A percentile compares a stretch with the other conserved stretches of the same genome.
phyloP scores from a whole-genome alignment of 2,797 vertebrate species.

The Rhinogobio ventralis region DNA sequence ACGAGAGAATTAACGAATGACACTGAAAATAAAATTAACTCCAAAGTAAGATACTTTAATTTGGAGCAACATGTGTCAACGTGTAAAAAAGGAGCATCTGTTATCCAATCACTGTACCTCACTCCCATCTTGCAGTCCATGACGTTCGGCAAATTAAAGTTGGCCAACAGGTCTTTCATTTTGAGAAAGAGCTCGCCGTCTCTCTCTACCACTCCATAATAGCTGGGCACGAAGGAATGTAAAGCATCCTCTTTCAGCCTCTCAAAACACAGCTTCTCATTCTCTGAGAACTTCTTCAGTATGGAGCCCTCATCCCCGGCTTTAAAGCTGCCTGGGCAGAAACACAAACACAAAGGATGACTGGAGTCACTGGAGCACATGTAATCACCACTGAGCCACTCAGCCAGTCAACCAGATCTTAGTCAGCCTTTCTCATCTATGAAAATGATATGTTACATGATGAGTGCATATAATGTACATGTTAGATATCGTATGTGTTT shows the following conservation, averaged over 20 bases:
- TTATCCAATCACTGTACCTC: slow-evolving; percentile 78
- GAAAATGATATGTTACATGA: background rate
- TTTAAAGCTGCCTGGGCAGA: slow-evolving; percentile 91
- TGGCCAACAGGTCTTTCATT: slow-evolving; percentile 90
- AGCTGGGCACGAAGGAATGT: slow-evolving; percentile 85
- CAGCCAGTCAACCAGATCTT: slow-evolving; percentile 2
- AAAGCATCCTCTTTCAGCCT: slow-evolving; percentile 84
- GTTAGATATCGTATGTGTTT: background rate
- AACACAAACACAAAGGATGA: slow-evolving; percentile 46
- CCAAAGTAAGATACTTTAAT: no score
- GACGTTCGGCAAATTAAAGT: slow-evolving; percentile 91
- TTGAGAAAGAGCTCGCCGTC: slow-evolving; percentile 93
- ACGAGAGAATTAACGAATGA: no score
- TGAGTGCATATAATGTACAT: background rate
- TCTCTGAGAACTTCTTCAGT: slow-evolving; percentile 93
- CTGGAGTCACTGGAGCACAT: slow-evolving; percentile 19
- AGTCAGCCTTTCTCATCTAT: slow-evolving; percentile 12
- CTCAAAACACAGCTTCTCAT: slow-evolving; percentile 91
- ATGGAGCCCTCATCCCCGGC: slow-evolving; percentile 93
- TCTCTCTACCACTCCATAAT: slow-evolving; percentile 89
- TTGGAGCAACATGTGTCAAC: background rate
- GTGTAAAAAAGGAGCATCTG: no score
- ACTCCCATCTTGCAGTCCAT: slow-evolving; percentile 99
- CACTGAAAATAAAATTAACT: no score
- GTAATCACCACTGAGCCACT: slow-evolving; percentile 12